Percentiles rank a stretch among this genome's conserved stretches.
Conservation (phyloP, 2,113 vertebrate genomes). For the Pantherophis guttatus region DNA sequence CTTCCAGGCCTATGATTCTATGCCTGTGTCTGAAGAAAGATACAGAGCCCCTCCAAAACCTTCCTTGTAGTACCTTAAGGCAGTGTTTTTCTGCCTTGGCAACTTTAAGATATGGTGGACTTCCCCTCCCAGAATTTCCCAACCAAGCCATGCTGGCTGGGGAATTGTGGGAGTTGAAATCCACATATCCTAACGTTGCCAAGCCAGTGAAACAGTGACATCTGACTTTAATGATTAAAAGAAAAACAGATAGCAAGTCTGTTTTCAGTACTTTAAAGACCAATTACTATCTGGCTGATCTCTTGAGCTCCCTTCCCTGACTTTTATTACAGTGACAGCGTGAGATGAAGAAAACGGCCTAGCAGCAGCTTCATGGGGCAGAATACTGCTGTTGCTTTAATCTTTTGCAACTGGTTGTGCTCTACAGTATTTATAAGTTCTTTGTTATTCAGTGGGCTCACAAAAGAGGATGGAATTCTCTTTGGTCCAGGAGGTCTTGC, state of each 20-base stretch:
- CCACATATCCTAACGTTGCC: neutral
- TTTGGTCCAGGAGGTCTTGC: neutral
- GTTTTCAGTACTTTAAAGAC: constrained; percentile 1
- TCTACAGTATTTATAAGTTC: neutral
- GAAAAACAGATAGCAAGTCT: neutral
- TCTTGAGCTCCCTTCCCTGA: neutral
- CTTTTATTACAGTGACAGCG: constrained; percentile 7
- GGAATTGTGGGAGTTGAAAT: neutral
- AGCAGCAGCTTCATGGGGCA: neutral
- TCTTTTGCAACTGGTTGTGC: neutral
- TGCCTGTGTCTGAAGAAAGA: neutral
- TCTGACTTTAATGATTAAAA: neutral
- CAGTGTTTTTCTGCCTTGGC: neutral
- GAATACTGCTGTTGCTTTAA: neutral
- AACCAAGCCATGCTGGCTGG: neutral
- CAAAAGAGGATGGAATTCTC: neutral
- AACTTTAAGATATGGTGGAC: neutral
- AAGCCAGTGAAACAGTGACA: neutral
- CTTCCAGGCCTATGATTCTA: neutral
- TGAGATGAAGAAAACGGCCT: neutral
- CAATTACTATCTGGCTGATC: neutral
- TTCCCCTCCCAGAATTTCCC: neutral
- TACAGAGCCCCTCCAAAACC: neutral
- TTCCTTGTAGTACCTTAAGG: neutral
- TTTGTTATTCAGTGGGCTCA: neutral